phyloP scores from a whole-genome alignment of 2,797 vertebrate genomes.

The Limnodromus scolopaceus region DNA sequence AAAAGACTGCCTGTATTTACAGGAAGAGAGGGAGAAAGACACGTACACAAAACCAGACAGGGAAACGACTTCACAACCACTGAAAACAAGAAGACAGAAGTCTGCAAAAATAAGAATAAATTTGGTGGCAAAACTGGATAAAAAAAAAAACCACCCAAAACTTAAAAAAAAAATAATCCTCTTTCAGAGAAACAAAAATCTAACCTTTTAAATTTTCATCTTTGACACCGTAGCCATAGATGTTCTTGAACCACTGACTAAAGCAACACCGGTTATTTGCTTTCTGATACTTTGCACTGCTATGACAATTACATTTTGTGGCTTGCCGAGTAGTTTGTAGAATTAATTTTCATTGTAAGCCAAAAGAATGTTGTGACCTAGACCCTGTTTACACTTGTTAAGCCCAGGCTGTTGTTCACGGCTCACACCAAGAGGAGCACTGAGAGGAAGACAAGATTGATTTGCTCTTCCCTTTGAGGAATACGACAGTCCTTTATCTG shows the following conservation, averaged over 20 bases:
- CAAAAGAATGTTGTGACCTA: neutral
- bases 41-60: conserved; percentile 56
- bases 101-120: neutral
- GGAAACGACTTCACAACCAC: conserved; percentile 43
- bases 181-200: neutral
- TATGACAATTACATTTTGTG: neutral
- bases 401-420: neutral
- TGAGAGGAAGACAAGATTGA: neutral
- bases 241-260: neutral
- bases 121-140: neutral
- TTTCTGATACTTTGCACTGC: neutral
- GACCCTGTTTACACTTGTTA: neutral
- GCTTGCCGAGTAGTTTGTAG: neutral
- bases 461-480: neutral
- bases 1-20: neutral
- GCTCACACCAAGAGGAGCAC: neutral
- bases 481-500: neutral
- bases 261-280: neutral
- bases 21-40: conserved; percentile 46
- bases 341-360: neutral
- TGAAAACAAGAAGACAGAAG: conserved; percentile 14
- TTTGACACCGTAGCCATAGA: neutral
- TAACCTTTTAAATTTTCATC: neutral
- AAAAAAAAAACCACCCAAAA: neutral
- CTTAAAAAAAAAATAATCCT: neutral